Percentiles rank a stretch among this genome's conserved stretches.
These are phyloP conservation scores for Aepyceros melampus DNA, from an alignment of 2,113 vertebrate species.

Conservation along the genomic window DNA sequence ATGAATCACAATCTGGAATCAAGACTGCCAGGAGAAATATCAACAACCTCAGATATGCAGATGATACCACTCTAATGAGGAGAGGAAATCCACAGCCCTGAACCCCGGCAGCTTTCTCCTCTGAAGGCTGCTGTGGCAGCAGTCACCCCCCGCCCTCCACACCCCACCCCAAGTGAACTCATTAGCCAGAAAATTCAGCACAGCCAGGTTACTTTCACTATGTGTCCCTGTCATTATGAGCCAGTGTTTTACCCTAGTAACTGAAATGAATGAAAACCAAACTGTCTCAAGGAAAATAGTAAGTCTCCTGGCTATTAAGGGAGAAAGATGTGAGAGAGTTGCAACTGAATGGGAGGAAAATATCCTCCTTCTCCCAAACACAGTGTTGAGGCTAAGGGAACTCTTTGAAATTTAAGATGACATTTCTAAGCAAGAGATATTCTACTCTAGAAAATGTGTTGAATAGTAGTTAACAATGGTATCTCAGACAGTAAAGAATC, in stretches of 20 bases:
- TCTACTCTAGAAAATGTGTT: neutral
- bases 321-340: neutral
- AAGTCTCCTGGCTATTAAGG: neutral
- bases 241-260: neutral
- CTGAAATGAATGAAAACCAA: neutral
- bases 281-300: neutral
- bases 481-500: neutral
- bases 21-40: too few species aligned
- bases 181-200: neutral
- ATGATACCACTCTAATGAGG: too few species aligned
- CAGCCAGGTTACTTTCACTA: neutral
- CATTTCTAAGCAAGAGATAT: neutral
- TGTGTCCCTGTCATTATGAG: neutral
- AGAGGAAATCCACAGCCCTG: neutral
- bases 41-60: too few species aligned
- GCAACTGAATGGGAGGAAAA: neutral
- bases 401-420: neutral
- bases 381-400: neutral
- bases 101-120: neutral
- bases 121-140: neutral
- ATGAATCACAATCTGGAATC: too few species aligned
- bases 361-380: neutral
- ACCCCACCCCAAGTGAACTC: neutral
- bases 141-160: neutral
- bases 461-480: neutral